A percentile compares a stretch with the other conserved stretches of the same genome.
phyloP scores from a whole-genome alignment of 1,140 invertebrate genomes.

The Drusus annulatus region DNA sequence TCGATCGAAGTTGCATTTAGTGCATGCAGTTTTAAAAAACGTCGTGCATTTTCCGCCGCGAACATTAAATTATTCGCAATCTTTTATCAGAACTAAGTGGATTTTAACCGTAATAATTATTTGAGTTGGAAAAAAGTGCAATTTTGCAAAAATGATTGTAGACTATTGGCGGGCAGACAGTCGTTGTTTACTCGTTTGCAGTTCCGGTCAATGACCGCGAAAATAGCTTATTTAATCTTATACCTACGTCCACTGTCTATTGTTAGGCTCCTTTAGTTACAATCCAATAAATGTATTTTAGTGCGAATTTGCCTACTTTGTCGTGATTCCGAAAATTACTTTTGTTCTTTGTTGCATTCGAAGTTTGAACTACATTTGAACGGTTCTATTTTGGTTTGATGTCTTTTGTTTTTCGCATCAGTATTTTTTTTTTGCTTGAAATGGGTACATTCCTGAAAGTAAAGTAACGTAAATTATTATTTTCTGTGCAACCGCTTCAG shows the following conservation, averaged over 20 bases:
- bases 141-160: slow-evolving; percentile 31
- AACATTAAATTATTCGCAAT: not conserved
- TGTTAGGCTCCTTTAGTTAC: slow-evolving; percentile 61
- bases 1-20: slow-evolving; percentile 59
- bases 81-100: slow-evolving; percentile 23
- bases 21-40: slow-evolving; percentile 46
- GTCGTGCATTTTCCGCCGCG: slow-evolving; percentile 39
- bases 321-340: slow-evolving; percentile 16
- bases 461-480: slow-evolving; percentile 34
- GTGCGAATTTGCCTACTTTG: slow-evolving; percentile 40
- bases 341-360: slow-evolving; percentile 42
- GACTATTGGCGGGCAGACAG: slow-evolving; percentile 59
- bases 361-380: slow-evolving; percentile 40
- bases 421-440: slow-evolving; percentile 32
- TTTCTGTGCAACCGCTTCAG: slow-evolving; percentile 12
- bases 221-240: slow-evolving; percentile 63
- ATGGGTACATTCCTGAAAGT: slow-evolving; percentile 27
- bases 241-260: slow-evolving; percentile 63
- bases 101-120: not conserved
- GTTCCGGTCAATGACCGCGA: slow-evolving; percentile 73
- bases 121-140: slow-evolving; percentile 19
- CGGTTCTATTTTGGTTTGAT: slow-evolving; percentile 25
- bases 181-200: slow-evolving; percentile 68
- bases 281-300: slow-evolving; percentile 40
- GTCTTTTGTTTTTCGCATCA: slow-evolving; percentile 43